Evolutionary conservation across 2,113 vertebrate species (phyloP).

Genomic region (Myotis lucifugus): DNA sequence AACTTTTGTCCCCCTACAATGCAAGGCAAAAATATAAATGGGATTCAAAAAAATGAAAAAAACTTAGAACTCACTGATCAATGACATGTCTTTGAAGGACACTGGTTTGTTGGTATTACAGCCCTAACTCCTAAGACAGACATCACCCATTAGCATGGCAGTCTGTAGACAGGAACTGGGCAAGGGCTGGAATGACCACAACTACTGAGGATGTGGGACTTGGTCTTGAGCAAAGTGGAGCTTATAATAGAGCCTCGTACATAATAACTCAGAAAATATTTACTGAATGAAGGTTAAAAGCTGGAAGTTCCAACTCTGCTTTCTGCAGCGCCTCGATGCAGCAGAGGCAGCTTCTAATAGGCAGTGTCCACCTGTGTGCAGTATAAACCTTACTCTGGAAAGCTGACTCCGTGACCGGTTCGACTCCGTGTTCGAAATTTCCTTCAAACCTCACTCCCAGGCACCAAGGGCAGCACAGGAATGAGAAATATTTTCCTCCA

Average conservation of each 20-base stretch:
- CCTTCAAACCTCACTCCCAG: not conserved
- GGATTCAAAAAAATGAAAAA: not conserved
- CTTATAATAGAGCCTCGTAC: not conserved
- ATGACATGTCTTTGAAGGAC: not conserved
- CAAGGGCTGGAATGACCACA: not conserved
- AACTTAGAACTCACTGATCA: not conserved
- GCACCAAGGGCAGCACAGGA: not conserved
- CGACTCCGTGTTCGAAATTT: not conserved
- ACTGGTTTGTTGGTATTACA: not conserved
- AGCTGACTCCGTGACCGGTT: not conserved
- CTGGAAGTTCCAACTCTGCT: not conserved
- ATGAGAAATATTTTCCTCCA: not conserved
- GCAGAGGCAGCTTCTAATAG: not conserved
- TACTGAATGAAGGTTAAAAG: not conserved
- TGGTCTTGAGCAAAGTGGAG: not conserved
- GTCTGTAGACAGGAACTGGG: not conserved
- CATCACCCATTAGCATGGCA: not conserved
- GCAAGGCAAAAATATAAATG: not conserved
- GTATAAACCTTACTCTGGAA: not conserved
- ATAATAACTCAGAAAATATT: not conserved
- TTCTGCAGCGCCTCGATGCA: not conserved
- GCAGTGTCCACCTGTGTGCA: not conserved
- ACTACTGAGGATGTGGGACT: not conserved
- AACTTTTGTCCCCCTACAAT: not conserved
- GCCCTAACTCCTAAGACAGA: not conserved